A percentile compares a stretch with the other conserved stretches of the same genome.
phyloP scores from a whole-genome alignment of 2,888 invertebrate species.

The Geotrupes spiniger region DNA sequence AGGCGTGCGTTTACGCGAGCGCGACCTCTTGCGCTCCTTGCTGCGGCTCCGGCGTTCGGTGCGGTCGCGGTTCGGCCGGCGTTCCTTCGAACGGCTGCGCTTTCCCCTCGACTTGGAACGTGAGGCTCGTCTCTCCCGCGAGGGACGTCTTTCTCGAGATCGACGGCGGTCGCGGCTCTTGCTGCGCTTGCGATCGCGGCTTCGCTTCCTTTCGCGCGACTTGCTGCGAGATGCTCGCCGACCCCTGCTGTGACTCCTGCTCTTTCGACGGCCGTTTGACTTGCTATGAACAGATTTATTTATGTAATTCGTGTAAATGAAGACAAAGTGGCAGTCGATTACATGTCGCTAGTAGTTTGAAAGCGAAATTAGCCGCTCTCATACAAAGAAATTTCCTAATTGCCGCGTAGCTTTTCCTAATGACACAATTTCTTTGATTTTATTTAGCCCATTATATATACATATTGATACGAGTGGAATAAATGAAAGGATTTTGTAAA shows the following conservation, averaged over 20 bases:
- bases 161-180: slow-evolving; percentile 39
- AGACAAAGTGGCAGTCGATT: not conserved
- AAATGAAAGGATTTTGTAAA: no score
- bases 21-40: slow-evolving; percentile 23
- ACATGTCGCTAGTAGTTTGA: no score
- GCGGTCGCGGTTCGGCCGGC: slow-evolving; percentile 20
- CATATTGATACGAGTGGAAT: no score
- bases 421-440: no score
- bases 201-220: slow-evolving; percentile 23
- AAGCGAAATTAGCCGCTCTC: no score
- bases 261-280: slow-evolving; percentile 29
- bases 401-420: no score
- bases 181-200: slow-evolving; percentile 36
- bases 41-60: slow-evolving; percentile 18
- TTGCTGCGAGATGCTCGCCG: slow-evolving; percentile 43
- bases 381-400: no score
- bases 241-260: slow-evolving; percentile 29
- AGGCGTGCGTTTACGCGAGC: slow-evolving; percentile 39
- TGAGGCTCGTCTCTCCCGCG: slow-evolving; percentile 27
- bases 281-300: slow-evolving; percentile 18
- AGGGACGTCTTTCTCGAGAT: slow-evolving; percentile 49
- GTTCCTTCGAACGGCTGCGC: slow-evolving; percentile 37
- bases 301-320: slow-evolving; percentile 3
- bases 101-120: slow-evolving; percentile 22
- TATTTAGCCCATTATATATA: no score